Evolutionary conservation across 2,113 vertebrate genomes (phyloP).

Genomic region (Taxidea taxus): DNA sequence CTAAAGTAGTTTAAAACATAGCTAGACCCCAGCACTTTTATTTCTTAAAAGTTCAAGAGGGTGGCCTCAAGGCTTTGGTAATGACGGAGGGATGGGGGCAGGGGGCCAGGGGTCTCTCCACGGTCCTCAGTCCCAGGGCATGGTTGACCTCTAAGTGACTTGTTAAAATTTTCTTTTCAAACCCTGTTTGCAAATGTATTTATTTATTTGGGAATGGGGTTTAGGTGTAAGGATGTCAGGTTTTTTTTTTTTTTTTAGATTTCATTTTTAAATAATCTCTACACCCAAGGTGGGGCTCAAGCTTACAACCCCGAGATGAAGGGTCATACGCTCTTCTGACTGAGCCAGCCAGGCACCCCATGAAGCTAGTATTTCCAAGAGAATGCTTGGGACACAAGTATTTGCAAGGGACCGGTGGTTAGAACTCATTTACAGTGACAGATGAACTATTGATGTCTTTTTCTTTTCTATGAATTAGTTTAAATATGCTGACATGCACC

Average conservation of each 20-base stretch:
- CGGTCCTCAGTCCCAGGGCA: background rate
- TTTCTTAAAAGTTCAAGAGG: background rate
- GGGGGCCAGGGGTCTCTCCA: background rate
- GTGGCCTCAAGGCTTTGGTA: background rate
- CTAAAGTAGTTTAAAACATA: background rate
- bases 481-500: background rate
- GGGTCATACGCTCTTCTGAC: background rate
- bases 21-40: no score
- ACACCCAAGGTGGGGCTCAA: background rate
- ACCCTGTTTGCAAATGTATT: background rate
- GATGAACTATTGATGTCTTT: conserved; percentile 27
- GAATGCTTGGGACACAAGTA: background rate
- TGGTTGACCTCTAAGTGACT: background rate
- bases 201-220: background rate
- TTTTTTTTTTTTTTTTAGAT: background rate
- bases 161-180: background rate
- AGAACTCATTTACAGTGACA: conserved; percentile 19
- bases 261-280: background rate
- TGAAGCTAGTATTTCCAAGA: background rate
- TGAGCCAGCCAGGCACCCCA: background rate
- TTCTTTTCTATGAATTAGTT: conserved; percentile 31
- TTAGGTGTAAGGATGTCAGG: background rate
- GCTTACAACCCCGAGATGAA: background rate
- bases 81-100: background rate
- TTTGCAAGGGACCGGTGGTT: conserved; percentile 27